Percentiles rank a stretch among this genome's conserved stretches.
These are phyloP conservation scores for Formica selysi DNA, from an alignment of 1,140 invertebrate genomes.

Conservation along the genomic window DNA sequence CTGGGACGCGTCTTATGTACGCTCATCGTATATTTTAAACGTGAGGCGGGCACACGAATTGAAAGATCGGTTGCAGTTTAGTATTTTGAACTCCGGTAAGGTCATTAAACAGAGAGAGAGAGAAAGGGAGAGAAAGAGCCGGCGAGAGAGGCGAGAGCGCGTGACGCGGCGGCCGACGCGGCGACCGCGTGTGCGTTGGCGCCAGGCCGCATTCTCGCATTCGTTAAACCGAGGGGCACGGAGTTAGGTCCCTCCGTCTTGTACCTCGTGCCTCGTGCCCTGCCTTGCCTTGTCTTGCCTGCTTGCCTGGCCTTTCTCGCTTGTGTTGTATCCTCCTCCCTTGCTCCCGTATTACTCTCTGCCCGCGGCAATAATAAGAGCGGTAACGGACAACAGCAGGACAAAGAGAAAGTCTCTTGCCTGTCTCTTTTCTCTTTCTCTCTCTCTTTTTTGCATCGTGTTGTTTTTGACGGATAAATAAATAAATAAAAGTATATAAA, in stretches of 20 bases:
- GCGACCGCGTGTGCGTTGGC: conserved; percentile 80
- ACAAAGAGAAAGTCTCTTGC: conserved; percentile 1
- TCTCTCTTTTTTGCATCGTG: background rate
- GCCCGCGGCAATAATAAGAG: conserved; percentile 70
- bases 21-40: background rate
- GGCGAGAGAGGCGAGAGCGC: conserved; percentile 69
- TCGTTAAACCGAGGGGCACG: conserved; percentile 80
- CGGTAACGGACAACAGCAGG: conserved; percentile 65
- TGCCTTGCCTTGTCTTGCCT: conserved; percentile 58
- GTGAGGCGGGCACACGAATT: conserved; percentile 33
- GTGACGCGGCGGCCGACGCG: conserved; percentile 72
- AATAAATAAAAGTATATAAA: conserved; percentile 10
- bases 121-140: conserved; percentile 54
- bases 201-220: conserved; percentile 85
- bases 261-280: conserved; percentile 62
- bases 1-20: background rate
- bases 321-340: conserved; percentile 1
- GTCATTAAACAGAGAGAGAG: conserved; percentile 57
- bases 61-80: conserved; percentile 47
- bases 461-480: background rate
- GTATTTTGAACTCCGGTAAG: conserved; percentile 57
- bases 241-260: conserved; percentile 61
- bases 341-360: conserved; percentile 35
- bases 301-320: background rate
- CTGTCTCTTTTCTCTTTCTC: background rate